A percentile compares a stretch with the other conserved stretches of the same genome.
Evolutionary conservation across 2,797 vertebrate genomes (phyloP).

Genomic region (Microtus obscurus): DNA sequence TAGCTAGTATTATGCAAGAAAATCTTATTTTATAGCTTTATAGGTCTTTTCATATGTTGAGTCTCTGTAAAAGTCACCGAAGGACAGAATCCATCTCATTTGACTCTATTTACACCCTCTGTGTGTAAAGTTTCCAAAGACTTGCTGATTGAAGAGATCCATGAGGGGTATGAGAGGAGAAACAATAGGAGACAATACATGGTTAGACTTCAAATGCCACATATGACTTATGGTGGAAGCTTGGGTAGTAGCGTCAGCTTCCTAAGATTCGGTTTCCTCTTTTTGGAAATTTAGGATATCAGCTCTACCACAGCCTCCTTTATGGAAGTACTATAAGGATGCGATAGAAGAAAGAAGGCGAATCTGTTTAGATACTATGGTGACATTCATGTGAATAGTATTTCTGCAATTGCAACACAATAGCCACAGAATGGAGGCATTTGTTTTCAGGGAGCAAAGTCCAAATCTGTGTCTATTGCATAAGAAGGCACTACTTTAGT

Average conservation of each 20-base stretch:
- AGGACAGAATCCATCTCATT: neutral
- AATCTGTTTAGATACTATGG: slow-evolving; percentile 48
- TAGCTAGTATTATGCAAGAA: slow-evolving; percentile 39
- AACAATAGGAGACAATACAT: slow-evolving; percentile 47
- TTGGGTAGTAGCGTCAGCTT: slow-evolving; percentile 31
- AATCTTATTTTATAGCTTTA: slow-evolving; percentile 46
- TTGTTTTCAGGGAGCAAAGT: slow-evolving; percentile 4
- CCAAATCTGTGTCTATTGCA: slow-evolving; percentile 38
- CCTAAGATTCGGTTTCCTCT: slow-evolving; percentile 42
- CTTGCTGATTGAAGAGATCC: slow-evolving; percentile 26
- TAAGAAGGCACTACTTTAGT: slow-evolving; percentile 48
- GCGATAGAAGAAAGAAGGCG: slow-evolving; percentile 47
- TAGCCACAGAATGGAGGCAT: neutral
- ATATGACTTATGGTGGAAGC: neutral
- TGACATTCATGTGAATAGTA: slow-evolving; percentile 21
- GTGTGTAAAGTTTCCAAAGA: slow-evolving; percentile 17
- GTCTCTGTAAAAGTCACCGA: slow-evolving; percentile 3
- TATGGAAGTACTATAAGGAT: neutral
- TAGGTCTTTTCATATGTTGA: slow-evolving; percentile 33
- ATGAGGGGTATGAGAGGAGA: slow-evolving; percentile 9
- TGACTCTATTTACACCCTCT: neutral
- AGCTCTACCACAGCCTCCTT: slow-evolving; percentile 35
- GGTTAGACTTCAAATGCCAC: slow-evolving; percentile 48
- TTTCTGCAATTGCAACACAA: slow-evolving; percentile 51
- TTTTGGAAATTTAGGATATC: slow-evolving; percentile 56